These are phyloP conservation scores for Lutjanus argentimaculatus DNA, from an alignment of 2,797 vertebrate species.

Conservation along the genomic window DNA sequence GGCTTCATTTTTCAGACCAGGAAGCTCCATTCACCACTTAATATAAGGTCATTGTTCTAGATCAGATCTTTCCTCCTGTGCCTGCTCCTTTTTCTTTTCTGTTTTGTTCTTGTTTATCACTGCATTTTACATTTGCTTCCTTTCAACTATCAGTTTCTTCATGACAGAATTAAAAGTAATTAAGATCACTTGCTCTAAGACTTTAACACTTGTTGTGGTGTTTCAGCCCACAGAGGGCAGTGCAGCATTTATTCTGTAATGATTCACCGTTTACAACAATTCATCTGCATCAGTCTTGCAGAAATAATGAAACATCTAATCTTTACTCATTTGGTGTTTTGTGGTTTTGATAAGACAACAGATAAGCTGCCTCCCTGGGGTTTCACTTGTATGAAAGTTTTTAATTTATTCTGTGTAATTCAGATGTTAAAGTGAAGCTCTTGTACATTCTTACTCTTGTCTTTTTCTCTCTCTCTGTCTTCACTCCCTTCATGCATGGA, in stretches of 20 bases:
- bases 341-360: not conserved
- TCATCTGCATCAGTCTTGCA: no score
- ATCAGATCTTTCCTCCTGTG: no score
- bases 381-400: not conserved
- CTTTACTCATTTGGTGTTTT: not conserved
- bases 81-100: not conserved
- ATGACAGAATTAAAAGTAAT: not conserved
- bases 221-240: not conserved
- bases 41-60: no score
- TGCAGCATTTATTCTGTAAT: not conserved
- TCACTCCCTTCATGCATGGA: slow-evolving; percentile 49
- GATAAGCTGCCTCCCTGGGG: not conserved
- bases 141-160: not conserved
- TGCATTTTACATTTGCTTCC: not conserved
- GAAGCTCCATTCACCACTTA: no score
- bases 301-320: not conserved
- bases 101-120: not conserved
- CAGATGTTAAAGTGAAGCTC: slow-evolving; percentile 17
- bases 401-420: not conserved
- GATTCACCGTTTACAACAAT: not conserved
- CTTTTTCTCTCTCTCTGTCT: slow-evolving; percentile 47
- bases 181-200: not conserved
- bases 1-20: no score
- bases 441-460: slow-evolving; percentile 52
- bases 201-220: not conserved